These are phyloP conservation scores for Uria lomvia DNA, from an alignment of 2,113 vertebrate species.

Conservation along the genomic window DNA sequence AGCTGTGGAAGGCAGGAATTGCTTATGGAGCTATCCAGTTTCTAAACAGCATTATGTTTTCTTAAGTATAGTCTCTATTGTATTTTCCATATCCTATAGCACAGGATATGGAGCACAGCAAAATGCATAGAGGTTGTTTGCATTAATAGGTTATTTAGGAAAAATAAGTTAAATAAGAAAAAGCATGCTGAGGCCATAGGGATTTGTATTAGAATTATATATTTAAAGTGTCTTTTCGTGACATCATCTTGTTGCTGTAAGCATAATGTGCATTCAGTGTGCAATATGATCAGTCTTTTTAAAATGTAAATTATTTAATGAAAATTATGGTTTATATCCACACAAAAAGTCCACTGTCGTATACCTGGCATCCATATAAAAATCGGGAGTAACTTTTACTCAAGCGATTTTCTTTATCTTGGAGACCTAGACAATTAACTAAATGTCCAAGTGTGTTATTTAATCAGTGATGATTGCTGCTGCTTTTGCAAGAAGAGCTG, in stretches of 20 bases:
- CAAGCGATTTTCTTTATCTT: neutral
- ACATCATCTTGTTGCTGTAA: neutral
- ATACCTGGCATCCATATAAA: neutral
- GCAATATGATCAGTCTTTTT: neutral
- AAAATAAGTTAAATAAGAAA: neutral
- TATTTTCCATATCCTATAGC: neutral
- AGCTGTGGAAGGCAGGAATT: neutral
- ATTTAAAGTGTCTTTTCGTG: neutral
- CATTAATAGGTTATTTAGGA: neutral
- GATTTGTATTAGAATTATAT: neutral
- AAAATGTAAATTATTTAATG: neutral
- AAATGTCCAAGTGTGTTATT: neutral
- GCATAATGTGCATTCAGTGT: neutral
- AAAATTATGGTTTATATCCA: neutral
- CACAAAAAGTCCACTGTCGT: neutral
- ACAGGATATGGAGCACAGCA: too few species aligned
- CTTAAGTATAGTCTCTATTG: neutral
- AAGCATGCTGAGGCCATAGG: neutral
- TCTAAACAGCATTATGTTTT: neutral
- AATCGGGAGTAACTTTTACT: neutral
- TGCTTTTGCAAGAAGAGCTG: neutral
- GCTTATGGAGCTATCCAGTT: neutral
- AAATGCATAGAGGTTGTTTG: neutral
- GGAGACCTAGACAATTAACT: neutral
- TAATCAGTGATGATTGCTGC: neutral